phyloP scores from a whole-genome alignment of 2,113 vertebrate species.

The Chauna torquata region DNA sequence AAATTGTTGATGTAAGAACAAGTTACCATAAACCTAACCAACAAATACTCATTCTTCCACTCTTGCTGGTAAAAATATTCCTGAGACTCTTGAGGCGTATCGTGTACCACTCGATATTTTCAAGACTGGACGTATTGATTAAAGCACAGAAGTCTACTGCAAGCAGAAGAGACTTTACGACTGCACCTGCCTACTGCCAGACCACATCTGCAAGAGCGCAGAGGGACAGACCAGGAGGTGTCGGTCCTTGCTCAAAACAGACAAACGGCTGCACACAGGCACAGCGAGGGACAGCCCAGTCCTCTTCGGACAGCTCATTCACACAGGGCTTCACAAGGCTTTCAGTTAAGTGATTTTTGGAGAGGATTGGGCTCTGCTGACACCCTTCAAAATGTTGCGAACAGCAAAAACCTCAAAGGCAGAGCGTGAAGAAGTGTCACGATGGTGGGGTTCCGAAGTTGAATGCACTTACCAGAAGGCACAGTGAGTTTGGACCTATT shows the following conservation, averaged over 20 bases:
- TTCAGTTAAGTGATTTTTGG: neutral
- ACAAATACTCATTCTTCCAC: neutral
- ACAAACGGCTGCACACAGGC: too few relatives aligned
- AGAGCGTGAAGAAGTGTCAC: neutral
- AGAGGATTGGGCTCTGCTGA: neutral
- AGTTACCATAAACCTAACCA: neutral
- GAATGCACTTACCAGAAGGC: neutral
- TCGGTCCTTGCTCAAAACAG: too few relatives aligned
- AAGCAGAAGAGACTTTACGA: neutral
- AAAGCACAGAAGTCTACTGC: neutral
- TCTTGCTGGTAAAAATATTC: neutral
- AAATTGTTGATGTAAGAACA: neutral
- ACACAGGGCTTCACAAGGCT: rapidly evolving
- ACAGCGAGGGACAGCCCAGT: neutral
- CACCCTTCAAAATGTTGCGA: neutral
- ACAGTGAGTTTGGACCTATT: neutral
- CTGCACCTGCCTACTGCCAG: rapidly evolving
- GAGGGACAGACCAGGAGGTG: too few relatives aligned
- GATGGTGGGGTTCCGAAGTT: neutral
- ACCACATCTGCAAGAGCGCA: rapidly evolving
- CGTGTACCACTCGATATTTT: neutral
- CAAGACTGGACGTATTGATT: neutral
- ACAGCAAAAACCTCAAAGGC: neutral
- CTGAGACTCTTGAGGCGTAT: neutral
- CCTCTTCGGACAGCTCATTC: neutral